Base-by-base conservation (phyloP, 1,140 invertebrate genomes). In the Eupeodes corollae region DNA sequence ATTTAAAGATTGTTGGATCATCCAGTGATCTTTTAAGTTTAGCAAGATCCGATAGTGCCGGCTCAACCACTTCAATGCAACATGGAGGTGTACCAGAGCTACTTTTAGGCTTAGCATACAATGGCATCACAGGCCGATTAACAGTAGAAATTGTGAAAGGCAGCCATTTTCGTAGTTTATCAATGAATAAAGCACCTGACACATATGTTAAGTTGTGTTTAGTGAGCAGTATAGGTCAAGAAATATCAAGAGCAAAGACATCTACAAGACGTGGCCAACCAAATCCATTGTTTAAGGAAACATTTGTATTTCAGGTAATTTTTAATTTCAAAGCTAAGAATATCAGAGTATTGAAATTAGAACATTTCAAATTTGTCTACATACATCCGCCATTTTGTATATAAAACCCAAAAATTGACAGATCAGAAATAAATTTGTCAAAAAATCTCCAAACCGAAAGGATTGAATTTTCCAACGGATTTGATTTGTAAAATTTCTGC, bases 211-310 rank as follows among this genome's bases (percentile, higher is more conserved):
- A 95, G 70, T 67, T 95, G 39, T 83, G 84, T 52, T 75, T 97
- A 56, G 84, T 94, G 46, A 91, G 89, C 59, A 91, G 88, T 40
- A 88, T 86, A 55, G 89, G 90, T 11, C 88, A 93, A 70, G 91
- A 95, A 71, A 87, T 96, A 68, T 85, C 88, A 0, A 77, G 88
- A 35, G 86, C 87, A 59, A 96, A 96, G 71, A 94, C 91, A 6
- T 88, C 88, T 16, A 79, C 92, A 1, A 75, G 88, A 53, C 75
- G 91, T 31, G 89, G 88, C 14, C 91, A 94, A 69, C 91, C 91
- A 18, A 94, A 95, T 75, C 91, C 91, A 35, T 77, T 94, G 9
- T 96, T 92, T 63, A 94, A 95, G 67, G 91, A 96, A 72, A 90
- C 91, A 1, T 96, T 96, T 69, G 84, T 94, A 69, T 96, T 95